Evolutionary conservation across 2,888 invertebrate genomes (phyloP).

Genomic region (Brachyptera risi): DNA sequence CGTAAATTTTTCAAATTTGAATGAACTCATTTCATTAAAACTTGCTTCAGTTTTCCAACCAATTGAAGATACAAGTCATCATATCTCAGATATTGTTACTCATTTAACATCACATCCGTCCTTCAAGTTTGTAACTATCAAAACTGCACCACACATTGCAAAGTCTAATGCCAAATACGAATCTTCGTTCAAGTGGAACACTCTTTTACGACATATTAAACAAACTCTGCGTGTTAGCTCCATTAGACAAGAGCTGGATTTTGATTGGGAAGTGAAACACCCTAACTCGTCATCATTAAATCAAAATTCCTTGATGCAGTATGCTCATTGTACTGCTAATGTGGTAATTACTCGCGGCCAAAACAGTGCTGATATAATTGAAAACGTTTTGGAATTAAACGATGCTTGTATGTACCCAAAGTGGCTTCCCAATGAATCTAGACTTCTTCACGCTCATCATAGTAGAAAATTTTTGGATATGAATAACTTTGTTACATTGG

Average conservation of each 20-base stretch:
- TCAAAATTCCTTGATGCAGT: constrained; percentile 25
- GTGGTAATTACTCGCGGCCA: constrained; percentile 44
- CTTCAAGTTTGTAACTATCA: constrained; percentile 48
- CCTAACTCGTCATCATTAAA: constrained; percentile 2
- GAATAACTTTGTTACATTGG: constrained; percentile 46
- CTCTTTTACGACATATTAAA: constrained; percentile 41
- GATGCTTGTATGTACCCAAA: constrained; percentile 42
- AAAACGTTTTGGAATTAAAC: constrained; percentile 38
- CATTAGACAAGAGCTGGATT: constrained; percentile 31
- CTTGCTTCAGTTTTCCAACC: constrained; percentile 48
- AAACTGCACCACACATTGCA: constrained; percentile 44
- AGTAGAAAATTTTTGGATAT: constrained; percentile 43
- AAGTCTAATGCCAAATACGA: constrained; percentile 41
- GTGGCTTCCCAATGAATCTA: constrained; percentile 43
- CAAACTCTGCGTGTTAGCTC: constrained; percentile 38
- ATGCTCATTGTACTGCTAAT: constrained; percentile 41
- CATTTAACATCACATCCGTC: constrained; percentile 47
- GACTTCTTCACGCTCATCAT: constrained; percentile 44
- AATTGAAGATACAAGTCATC: constrained; percentile 34
- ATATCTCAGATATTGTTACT: constrained; percentile 39
- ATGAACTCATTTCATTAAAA: constrained; percentile 48
- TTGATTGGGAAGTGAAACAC: constrained; percentile 36
- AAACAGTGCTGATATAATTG: constrained; percentile 31
- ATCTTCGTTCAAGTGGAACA: constrained; percentile 43
- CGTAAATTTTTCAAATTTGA: constrained; percentile 45